These are phyloP conservation scores for Lutraria lutraria DNA, from an alignment of 2,888 invertebrate species.

Conservation along the genomic window DNA sequence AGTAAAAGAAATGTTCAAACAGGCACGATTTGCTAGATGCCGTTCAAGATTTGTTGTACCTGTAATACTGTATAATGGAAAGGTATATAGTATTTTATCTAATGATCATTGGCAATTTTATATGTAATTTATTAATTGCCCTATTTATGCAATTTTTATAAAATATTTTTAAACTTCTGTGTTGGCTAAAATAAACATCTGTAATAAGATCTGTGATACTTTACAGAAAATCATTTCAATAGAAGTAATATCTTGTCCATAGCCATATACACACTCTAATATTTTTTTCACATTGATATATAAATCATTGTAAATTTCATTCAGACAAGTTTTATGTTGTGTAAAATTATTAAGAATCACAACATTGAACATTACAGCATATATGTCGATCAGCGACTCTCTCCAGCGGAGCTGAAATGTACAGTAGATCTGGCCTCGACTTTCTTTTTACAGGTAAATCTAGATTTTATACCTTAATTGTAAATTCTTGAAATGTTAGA, in stretches of 20 bases:
- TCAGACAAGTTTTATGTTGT: not conserved
- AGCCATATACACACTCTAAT: no score
- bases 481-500: not conserved
- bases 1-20: conserved; percentile 90
- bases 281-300: no score
- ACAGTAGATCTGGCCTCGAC: conserved; percentile 90
- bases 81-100: conserved; percentile 86
- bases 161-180: no score
- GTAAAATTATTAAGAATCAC: not conserved
- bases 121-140: no score
- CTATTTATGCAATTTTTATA: no score
- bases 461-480: conserved; percentile 28
- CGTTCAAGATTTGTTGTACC: conserved; percentile 92
- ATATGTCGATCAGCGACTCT: conserved; percentile 91
- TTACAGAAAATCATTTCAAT: no score
- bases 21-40: conserved; percentile 92
- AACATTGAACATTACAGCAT: conserved; percentile 77
- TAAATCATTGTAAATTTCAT: no score
- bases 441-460: conserved; percentile 88
- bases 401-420: conserved; percentile 92
- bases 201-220: no score
- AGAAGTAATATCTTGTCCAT: no score
- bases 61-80: conserved; percentile 92
- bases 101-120: no score
- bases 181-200: no score